phyloP scores from a whole-genome alignment of 2,797 vertebrate species.

The Sparus aurata region DNA sequence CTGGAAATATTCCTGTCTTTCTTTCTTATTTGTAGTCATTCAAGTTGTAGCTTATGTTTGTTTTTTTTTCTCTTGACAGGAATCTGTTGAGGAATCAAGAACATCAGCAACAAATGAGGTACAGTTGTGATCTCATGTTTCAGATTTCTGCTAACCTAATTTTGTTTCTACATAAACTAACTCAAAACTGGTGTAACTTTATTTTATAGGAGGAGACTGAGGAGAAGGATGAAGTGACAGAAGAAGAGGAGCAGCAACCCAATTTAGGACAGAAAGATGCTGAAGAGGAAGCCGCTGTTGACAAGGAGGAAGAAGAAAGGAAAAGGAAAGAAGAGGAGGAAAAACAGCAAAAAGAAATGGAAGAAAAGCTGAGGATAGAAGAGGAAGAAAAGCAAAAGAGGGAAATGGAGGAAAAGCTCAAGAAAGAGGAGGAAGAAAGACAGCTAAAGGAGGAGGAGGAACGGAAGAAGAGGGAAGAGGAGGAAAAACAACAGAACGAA shows the following conservation, averaged over 20 bases:
- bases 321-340: constrained; percentile 60
- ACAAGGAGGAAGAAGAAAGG: constrained; percentile 56
- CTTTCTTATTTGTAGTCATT: not conserved
- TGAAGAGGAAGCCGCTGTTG: constrained; percentile 49
- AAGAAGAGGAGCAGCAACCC: constrained; percentile 39
- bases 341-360: constrained; percentile 44
- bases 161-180: not conserved
- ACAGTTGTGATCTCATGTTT: not conserved
- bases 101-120: constrained; percentile 58
- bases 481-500: constrained; percentile 48
- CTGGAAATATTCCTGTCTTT: not conserved
- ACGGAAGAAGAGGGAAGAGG: constrained; percentile 46
- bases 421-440: constrained; percentile 67
- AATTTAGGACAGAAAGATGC: constrained; percentile 25
- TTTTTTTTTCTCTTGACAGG: constrained; percentile 48
- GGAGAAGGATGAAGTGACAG: constrained; percentile 50
- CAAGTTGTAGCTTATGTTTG: not conserved
- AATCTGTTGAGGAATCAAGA: constrained; percentile 53
- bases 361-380: constrained; percentile 59
- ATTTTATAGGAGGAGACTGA: constrained; percentile 73
- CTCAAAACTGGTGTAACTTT: constrained; percentile 29
- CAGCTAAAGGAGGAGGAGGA: constrained; percentile 50
- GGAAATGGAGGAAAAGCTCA: constrained; percentile 60
- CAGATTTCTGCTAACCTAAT: not conserved
- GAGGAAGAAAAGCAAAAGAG: constrained; percentile 53